Evolutionary conservation across 1,140 invertebrate species (phyloP).

Genomic region (Aphis gossypii): DNA sequence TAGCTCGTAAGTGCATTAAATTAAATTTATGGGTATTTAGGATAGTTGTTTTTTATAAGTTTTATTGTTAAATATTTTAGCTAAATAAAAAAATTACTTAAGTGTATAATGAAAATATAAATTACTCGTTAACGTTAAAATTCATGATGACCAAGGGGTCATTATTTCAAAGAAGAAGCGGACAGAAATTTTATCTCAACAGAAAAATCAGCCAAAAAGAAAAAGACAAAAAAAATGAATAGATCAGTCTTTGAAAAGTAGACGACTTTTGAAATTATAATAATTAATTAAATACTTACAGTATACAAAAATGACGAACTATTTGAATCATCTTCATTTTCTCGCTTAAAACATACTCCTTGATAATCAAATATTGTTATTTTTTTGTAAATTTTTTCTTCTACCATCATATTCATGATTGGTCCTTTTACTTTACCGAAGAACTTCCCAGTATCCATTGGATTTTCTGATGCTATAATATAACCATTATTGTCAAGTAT

Average conservation of each 20-base stretch:
- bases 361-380: constrained; percentile 88
- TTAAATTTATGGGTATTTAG: no score
- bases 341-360: constrained; percentile 78
- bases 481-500: constrained; percentile 91
- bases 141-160: not conserved
- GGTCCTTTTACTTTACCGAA: constrained; percentile 83
- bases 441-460: constrained; percentile 79
- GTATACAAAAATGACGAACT: constrained; percentile 68
- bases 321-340: constrained; percentile 65
- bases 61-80: not conserved
- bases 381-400: constrained; percentile 78
- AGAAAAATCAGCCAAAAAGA: not conserved
- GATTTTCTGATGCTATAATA: constrained; percentile 79
- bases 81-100: not conserved
- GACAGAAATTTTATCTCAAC: not conserved
- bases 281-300: constrained; percentile 65
- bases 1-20: no score
- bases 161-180: not conserved
- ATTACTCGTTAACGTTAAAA: not conserved
- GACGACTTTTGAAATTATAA: not conserved
- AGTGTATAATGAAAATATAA: not conserved
- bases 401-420: constrained; percentile 80
- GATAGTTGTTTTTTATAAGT: not conserved
- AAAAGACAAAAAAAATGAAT: no score
- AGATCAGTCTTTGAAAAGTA: not conserved